Conservation (phyloP, 2,888 invertebrate genomes). For the Sesia bembeciformis region DNA sequence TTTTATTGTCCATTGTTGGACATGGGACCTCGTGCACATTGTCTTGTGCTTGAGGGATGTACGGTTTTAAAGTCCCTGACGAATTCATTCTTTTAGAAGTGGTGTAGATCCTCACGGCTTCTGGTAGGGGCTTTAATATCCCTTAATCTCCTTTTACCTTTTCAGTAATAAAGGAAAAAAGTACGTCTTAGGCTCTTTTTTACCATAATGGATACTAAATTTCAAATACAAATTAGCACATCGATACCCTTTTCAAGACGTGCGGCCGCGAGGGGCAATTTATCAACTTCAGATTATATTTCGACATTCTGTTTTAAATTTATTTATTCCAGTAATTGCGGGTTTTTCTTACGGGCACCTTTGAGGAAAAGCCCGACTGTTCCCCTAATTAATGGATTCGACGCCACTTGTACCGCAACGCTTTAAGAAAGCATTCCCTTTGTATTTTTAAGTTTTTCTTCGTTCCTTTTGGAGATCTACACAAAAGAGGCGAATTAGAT, state of each 20-base stretch:
- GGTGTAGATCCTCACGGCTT: too few species aligned
- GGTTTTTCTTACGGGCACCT: slow-evolving; percentile 26
- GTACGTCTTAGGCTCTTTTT: too few species aligned
- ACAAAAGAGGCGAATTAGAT: too few species aligned
- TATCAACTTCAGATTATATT: slow-evolving; percentile 40
- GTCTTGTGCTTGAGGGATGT: too few species aligned
- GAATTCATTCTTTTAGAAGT: too few species aligned
- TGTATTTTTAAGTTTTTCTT: background rate
- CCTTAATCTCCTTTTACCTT: too few species aligned
- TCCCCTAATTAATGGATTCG: slow-evolving; percentile 30
- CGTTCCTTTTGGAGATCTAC: background rate
- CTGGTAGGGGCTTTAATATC: too few species aligned
- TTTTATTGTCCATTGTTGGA: too few species aligned
- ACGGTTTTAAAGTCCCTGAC: too few species aligned
- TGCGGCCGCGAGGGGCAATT: slow-evolving; percentile 19
- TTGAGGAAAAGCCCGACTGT: slow-evolving; percentile 20
- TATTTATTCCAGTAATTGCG: slow-evolving; percentile 36
- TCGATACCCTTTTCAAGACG: slow-evolving; percentile 14
- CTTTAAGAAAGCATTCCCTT: background rate
- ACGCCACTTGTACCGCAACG: slow-evolving; percentile 11
- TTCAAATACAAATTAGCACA: background rate
- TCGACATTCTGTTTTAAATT: slow-evolving; percentile 29
- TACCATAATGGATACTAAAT: too few species aligned
- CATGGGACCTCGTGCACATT: too few species aligned
- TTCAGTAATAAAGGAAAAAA: too few species aligned